Evolutionary conservation across 2,888 invertebrate species (phyloP).

Genomic region (Eupithecia exiguata): DNA sequence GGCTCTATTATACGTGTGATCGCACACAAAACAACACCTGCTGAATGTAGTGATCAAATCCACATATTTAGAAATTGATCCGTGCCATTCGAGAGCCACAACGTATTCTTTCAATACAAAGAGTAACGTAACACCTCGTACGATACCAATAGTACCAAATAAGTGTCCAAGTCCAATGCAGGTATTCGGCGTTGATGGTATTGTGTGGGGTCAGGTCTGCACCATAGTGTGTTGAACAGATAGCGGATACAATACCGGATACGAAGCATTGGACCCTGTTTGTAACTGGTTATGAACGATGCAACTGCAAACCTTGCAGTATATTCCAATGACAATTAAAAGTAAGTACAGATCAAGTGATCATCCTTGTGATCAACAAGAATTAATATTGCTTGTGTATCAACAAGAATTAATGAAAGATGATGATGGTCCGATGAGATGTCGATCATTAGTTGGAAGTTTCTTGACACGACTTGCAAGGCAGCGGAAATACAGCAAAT

Average conservation of each 20-base stretch:
- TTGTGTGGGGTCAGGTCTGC: slow-evolving; percentile 29
- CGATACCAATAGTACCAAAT: slow-evolving; percentile 18
- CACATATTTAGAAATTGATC: slow-evolving; percentile 15
- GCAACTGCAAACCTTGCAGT: background rate
- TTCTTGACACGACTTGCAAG: too few relatives aligned
- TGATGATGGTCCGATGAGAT: slow-evolving; percentile 23
- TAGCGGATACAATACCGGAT: background rate
- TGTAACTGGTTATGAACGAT: background rate
- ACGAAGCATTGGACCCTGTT: background rate
- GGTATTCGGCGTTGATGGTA: slow-evolving; percentile 22
- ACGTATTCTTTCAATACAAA: slow-evolving; percentile 21
- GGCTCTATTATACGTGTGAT: background rate
- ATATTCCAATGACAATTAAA: background rate
- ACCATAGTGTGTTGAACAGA: background rate
- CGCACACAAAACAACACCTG: slow-evolving; percentile 2
- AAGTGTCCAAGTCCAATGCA: slow-evolving; percentile 17
- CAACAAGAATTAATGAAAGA: background rate
- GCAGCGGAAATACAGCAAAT: too few relatives aligned
- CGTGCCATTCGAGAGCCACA: slow-evolving; percentile 14
- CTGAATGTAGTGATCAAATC: background rate
- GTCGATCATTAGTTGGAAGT: background rate
- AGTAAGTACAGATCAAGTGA: background rate
- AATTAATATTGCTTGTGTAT: background rate
- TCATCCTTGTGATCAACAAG: background rate
- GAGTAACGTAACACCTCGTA: slow-evolving; percentile 24